Percentiles rank a stretch among this genome's conserved stretches.
These are phyloP conservation scores for Hippopotamus amphibius DNA, from an alignment of 2,113 vertebrate species.

Conservation along the genomic window DNA sequence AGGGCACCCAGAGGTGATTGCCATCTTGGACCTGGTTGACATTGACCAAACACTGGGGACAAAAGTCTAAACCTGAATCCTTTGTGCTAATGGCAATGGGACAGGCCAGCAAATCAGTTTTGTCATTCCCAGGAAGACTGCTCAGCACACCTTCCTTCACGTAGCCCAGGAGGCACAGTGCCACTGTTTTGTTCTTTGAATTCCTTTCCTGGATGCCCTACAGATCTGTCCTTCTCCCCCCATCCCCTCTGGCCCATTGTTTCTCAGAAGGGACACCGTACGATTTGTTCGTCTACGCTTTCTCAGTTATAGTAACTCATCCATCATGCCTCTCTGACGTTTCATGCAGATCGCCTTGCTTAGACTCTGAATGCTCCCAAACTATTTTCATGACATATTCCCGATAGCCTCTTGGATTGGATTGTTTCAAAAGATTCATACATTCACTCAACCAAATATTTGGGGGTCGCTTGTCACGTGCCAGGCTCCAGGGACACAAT, in stretches of 20 bases:
- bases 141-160: not conserved
- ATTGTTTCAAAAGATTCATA: not conserved
- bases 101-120: rapidly evolving
- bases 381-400: not conserved
- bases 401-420: not conserved
- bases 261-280: not conserved
- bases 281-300: no score
- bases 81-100: not conserved
- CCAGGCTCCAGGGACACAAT: not conserved
- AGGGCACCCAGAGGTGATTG: not conserved
- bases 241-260: not conserved
- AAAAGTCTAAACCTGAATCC: not conserved
- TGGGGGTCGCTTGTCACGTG: not conserved
- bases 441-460: not conserved
- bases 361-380: not conserved
- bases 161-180: not conserved
- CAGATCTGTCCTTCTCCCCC: not conserved
- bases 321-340: not conserved
- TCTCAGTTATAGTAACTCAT: not conserved
- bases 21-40: not conserved
- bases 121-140: not conserved
- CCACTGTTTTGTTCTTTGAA: not conserved
- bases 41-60: not conserved
- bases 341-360: not conserved
- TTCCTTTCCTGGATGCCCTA: not conserved